Conservation (phyloP, 2,888 invertebrate species). For the Apodemia duryi region DNA sequence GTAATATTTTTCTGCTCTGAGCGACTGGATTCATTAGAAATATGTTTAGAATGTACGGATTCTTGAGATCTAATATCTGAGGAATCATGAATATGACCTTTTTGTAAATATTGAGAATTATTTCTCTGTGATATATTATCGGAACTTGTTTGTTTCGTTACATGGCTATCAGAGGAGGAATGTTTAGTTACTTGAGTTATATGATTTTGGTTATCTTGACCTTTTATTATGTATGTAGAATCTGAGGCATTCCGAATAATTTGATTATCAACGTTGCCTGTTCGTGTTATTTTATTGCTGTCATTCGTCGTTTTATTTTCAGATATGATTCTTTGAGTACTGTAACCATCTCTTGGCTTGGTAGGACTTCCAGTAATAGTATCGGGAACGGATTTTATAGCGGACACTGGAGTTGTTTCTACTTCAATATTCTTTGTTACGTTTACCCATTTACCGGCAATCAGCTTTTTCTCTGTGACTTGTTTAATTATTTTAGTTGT, state of each 20-base stretch:
- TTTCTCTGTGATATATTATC: slow-evolving; percentile 43
- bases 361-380: slow-evolving; percentile 37
- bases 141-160: slow-evolving; percentile 28
- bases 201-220: slow-evolving; percentile 28
- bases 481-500: slow-evolving; percentile 77
- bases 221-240: slow-evolving; percentile 32
- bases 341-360: slow-evolving; percentile 25
- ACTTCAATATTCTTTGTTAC: slow-evolving; percentile 83
- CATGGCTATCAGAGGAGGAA: slow-evolving; percentile 26
- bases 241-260: slow-evolving; percentile 28
- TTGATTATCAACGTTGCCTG: slow-evolving; percentile 21
- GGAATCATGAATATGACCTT: slow-evolving; percentile 34
- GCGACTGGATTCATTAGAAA: slow-evolving; percentile 36
- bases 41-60: slow-evolving; percentile 36
- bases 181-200: slow-evolving; percentile 27
- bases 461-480: slow-evolving; percentile 77
- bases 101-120: slow-evolving; percentile 36
- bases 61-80: slow-evolving; percentile 38
- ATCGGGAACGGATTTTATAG: slow-evolving; percentile 41
- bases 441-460: slow-evolving; percentile 69
- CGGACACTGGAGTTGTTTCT: slow-evolving; percentile 10
- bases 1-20: slow-evolving; percentile 21
- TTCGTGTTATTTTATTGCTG: slow-evolving; percentile 20
- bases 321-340: slow-evolving; percentile 21
- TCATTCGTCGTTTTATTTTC: slow-evolving; percentile 21